Conservation (phyloP, 2,888 invertebrate species). For the Macrosoma leucophasiata region DNA sequence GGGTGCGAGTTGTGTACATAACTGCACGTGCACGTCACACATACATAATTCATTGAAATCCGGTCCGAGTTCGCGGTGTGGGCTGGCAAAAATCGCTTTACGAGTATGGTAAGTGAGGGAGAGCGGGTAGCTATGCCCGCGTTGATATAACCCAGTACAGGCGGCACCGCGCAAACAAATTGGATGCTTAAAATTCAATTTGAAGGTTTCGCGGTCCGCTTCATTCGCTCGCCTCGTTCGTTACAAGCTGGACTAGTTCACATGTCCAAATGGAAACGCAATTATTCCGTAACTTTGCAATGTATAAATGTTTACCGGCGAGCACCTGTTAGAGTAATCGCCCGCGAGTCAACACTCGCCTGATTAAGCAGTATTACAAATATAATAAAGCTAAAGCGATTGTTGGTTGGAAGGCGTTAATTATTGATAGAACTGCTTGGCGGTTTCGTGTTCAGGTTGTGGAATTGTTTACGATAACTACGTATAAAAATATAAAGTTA, state of each 20-base stretch:
- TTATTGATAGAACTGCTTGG: too few relatives aligned
- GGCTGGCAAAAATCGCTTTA: conserved; percentile 61
- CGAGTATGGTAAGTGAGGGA: conserved; percentile 48
- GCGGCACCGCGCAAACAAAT: conserved; percentile 66
- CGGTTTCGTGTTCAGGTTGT: too few relatives aligned
- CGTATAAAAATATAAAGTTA: too few relatives aligned
- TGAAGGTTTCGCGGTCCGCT: conserved; percentile 73
- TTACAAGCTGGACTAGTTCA: conserved; percentile 59
- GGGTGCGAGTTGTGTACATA: too few relatives aligned
- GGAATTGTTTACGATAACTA: too few relatives aligned
- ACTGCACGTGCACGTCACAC: conserved; percentile 17
- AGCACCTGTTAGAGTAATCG: too few relatives aligned
- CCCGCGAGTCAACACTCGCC: too few relatives aligned
- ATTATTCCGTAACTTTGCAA: conserved; percentile 56
- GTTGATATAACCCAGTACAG: conserved; percentile 41
- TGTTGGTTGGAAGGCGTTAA: too few relatives aligned
- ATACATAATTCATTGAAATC: conserved; percentile 37
- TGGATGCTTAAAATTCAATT: conserved; percentile 76
- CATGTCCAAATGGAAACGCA: conserved; percentile 58
- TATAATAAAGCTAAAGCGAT: too few relatives aligned
- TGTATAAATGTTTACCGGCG: conserved; percentile 43
- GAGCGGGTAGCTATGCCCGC: conserved; percentile 31
- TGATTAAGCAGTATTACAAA: too few relatives aligned
- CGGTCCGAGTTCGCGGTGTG: conserved; percentile 38
- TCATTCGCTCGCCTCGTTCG: conserved; percentile 65